Evolutionary conservation across 2,797 vertebrate species (phyloP).

Genomic region (Erethizon dorsatum): DNA sequence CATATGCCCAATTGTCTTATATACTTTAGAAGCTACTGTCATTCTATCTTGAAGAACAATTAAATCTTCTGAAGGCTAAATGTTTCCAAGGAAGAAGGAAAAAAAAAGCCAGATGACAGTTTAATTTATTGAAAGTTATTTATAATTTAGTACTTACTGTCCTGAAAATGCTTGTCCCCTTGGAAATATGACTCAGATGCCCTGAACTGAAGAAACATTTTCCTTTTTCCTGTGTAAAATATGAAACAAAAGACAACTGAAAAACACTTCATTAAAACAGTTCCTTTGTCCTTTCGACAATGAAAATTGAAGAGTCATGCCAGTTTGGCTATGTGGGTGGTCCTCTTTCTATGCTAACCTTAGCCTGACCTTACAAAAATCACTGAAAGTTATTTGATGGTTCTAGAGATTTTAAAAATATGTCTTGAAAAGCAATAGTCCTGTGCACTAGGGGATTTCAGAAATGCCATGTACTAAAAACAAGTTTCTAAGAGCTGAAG

Average conservation of each 20-base stretch:
- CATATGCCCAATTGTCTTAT: constrained; percentile 81
- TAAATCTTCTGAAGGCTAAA: constrained; percentile 84
- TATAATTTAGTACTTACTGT: constrained; percentile 91
- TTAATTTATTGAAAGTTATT: constrained; percentile 89
- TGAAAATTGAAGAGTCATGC: constrained; percentile 85
- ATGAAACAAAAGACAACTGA: constrained; percentile 90
- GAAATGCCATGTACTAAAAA: constrained; percentile 70
- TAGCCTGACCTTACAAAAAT: constrained; percentile 82
- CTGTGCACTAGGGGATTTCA: constrained; percentile 67
- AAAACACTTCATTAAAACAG: constrained; percentile 90
- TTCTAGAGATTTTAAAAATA: constrained; percentile 83
- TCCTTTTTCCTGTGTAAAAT: constrained; percentile 91
- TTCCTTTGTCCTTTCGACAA: constrained; percentile 89
- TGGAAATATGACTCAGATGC: constrained; percentile 92
- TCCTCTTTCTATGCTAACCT: constrained; percentile 87
- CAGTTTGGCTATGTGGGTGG: constrained; percentile 87
- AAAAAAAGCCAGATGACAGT: constrained; percentile 77
- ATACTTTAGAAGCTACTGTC: constrained; percentile 81
- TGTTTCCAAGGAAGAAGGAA: constrained; percentile 80
- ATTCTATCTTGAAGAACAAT: constrained; percentile 81
- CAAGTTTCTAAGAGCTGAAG: constrained; percentile 60
- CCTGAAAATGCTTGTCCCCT: constrained; percentile 90
- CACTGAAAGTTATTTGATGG: constrained; percentile 81
- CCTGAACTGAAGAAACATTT: constrained; percentile 90
- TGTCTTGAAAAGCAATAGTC: constrained; percentile 79